These are phyloP conservation scores for Drosophila affinis DNA, from an alignment of 2,888 invertebrate genomes.

Conservation along the genomic window DNA sequence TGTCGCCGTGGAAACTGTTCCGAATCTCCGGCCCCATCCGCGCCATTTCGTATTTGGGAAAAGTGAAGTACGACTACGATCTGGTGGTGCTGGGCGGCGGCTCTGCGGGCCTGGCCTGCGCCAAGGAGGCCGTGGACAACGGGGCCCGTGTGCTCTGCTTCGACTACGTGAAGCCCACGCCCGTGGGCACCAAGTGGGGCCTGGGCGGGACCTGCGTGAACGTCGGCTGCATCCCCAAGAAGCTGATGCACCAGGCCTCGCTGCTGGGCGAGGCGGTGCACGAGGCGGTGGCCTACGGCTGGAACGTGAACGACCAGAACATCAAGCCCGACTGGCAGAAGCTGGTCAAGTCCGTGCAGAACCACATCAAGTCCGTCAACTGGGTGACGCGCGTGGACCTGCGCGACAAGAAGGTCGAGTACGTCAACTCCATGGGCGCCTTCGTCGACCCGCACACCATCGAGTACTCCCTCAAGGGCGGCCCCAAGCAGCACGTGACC, in stretches of 20 bases:
- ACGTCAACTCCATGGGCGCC: slow-evolving; percentile 91
- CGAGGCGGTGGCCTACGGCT: slow-evolving; percentile 92
- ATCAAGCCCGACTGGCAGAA: slow-evolving; percentile 90
- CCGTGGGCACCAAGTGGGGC: slow-evolving; percentile 95
- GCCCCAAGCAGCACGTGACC: slow-evolving; percentile 86
- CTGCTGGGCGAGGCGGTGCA: slow-evolving; percentile 92
- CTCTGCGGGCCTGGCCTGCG: slow-evolving; percentile 97
- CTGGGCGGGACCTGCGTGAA: slow-evolving; percentile 99
- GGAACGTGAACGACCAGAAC: slow-evolving; percentile 87
- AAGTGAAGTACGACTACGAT: slow-evolving; percentile 90
- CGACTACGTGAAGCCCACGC: slow-evolving; percentile 93
- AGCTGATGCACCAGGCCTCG: slow-evolving; percentile 98
- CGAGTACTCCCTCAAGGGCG: slow-evolving; percentile 88
- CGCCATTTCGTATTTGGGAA: slow-evolving; percentile 1
- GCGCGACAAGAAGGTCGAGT: slow-evolving; percentile 94
- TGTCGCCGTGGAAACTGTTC: slow-evolving; percentile 32
- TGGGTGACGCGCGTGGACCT: slow-evolving; percentile 97
- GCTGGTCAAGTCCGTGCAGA: slow-evolving; percentile 91
- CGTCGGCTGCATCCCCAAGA: slow-evolving; percentile 99
- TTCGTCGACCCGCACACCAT: slow-evolving; percentile 92
- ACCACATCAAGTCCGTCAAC: slow-evolving; percentile 96
- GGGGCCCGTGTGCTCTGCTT: slow-evolving; percentile 93
- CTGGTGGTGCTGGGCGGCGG: slow-evolving; percentile 97
- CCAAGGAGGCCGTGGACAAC: slow-evolving; percentile 92
- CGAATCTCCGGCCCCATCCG: neutral